These are phyloP conservation scores for Sitobion miscanthi DNA, from an alignment of 1,140 invertebrate species.

Conservation along the genomic window DNA sequence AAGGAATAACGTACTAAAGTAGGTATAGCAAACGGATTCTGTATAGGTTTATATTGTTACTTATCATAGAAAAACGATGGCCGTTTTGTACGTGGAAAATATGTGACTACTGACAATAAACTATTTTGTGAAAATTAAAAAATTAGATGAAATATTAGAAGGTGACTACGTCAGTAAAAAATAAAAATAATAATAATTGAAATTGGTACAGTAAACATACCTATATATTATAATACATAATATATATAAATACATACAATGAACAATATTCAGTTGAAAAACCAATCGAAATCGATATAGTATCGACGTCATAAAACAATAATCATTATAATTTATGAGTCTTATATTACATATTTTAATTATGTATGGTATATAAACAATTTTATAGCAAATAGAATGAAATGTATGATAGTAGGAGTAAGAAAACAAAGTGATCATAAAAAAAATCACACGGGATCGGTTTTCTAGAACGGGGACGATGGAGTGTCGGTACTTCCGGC, in stretches of 20 bases:
- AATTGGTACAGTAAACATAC: not conserved
- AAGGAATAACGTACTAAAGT: not conserved
- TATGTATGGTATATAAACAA: not conserved
- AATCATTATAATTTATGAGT: not conserved
- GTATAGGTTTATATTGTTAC: not conserved
- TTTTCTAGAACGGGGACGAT: not conserved
- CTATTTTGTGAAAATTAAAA: not conserved
- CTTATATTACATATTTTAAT: conserved; percentile 12
- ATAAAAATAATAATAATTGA: not conserved
- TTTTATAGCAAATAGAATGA: not conserved
- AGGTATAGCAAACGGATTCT: not conserved
- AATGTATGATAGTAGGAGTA: not conserved
- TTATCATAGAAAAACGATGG: not conserved
- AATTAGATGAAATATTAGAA: not conserved
- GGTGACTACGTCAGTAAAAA: not conserved
- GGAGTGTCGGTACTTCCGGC: not conserved
- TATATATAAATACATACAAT: not conserved
- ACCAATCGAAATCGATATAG: not conserved
- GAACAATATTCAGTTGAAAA: not conserved
- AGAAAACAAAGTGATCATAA: not conserved
- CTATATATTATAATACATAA: not conserved
- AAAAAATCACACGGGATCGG: not conserved
- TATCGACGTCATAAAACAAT: not conserved
- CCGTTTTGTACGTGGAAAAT: not conserved
- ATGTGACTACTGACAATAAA: not conserved